Base-by-base conservation (phyloP, 2,888 invertebrate species). In the Gymnoscelis rufifasciata region DNA sequence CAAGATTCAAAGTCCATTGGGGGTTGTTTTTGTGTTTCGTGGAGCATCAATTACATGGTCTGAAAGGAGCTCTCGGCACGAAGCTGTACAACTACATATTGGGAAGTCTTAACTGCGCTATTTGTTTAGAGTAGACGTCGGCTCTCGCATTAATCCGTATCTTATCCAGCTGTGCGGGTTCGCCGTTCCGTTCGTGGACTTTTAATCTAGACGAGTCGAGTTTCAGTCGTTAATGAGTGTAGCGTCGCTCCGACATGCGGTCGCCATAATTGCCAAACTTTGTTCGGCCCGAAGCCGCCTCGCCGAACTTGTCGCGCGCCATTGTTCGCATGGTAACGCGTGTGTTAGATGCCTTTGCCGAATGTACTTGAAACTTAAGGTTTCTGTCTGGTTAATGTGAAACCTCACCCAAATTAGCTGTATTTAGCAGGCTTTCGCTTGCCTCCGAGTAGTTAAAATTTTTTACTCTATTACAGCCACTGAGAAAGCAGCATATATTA, bases 201-300 rank as follows among this genome's bases (percentile, higher is more conserved):
- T 84, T 84, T 83, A 84, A 83, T 83, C 81, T 78, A 82, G 79
- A 75, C 78, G 76, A 82, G 78, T 78, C 67, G 77, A 78, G 79
- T 80, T 86, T 77, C 71, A 74, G 76, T 69, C 71, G 71, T 83
- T 86, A 86, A 86, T 86, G 83, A 86, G 84, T 80, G 83, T 82
- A 78, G 83, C 83, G 77, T 74, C 78, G 82, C 83, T 83, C 78
- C 83, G 84, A 86, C 87, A 83, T 86, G 87, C 83, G 87, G 87
- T 84, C 83, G 79, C 78, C 83, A 75, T 88, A 88, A 88, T 88
- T 88, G 84, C 84, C 86, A 86, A 88, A 88, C 84, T 88, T 88
- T 77, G 78, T 67, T 69, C 68, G 73, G 72, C 66, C 72, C 74
- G 71, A 64, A 71, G 70, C 67, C 66, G 67, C 75, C 72, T 68